phyloP scores from a whole-genome alignment of 2,113 vertebrate species.

The Onychorhynchus coronatus region DNA sequence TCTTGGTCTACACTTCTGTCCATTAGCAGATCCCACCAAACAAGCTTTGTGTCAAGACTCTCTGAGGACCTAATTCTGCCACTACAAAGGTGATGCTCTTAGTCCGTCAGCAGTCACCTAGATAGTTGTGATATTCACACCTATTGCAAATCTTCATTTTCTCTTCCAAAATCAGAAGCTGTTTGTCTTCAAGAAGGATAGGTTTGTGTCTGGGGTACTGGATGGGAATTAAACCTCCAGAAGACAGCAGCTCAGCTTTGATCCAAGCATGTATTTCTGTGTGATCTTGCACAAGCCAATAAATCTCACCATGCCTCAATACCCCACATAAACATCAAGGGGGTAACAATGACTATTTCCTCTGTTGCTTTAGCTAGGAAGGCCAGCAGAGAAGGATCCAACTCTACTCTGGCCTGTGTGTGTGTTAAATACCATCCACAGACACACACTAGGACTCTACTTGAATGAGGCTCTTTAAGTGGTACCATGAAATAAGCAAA shows the following conservation, averaged over 20 bases:
- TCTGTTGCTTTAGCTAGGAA: not conserved
- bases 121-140: not conserved
- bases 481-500: not conserved
- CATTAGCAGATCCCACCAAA: not conserved
- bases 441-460: not conserved
- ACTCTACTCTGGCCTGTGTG: not conserved
- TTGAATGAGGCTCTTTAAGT: not conserved
- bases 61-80: not conserved
- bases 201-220: not conserved
- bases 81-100: not conserved
- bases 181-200: not conserved
- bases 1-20: not conserved
- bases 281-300: not conserved
- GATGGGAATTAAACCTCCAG: not conserved
- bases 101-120: not conserved
- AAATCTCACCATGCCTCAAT: not conserved
- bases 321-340: not conserved
- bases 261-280: not conserved
- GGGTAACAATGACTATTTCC: not conserved
- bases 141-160: not conserved
- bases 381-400: not conserved
- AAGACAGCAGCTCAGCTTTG: not conserved
- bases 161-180: not conserved
- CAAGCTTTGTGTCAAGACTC: not conserved
- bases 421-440: not conserved